phyloP scores from a whole-genome alignment of 2,888 invertebrate species.

The Neoscelio sp. region DNA sequence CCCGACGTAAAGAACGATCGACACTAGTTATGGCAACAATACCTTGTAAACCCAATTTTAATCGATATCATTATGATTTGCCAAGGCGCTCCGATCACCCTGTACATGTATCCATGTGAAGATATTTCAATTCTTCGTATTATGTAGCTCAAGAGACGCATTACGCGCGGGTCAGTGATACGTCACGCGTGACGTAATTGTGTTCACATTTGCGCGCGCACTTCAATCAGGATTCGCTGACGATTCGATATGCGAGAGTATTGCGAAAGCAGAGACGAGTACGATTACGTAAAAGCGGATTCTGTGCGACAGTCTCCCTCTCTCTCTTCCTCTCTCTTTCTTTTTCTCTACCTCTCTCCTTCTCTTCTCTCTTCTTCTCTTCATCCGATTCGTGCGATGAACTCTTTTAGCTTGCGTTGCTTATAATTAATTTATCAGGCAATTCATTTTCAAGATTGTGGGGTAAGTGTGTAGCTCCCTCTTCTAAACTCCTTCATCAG shows the following conservation, averaged over 20 bases:
- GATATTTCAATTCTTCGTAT: constrained; percentile 64
- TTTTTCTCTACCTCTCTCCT: neutral
- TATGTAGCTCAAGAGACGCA: constrained; percentile 61
- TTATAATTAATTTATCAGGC: constrained; percentile 65
- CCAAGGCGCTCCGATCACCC: constrained; percentile 32
- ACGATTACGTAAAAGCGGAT: constrained; percentile 67
- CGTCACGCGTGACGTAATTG: constrained; percentile 74
- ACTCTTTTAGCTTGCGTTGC: constrained; percentile 53
- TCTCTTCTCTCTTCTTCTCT: constrained; percentile 38
- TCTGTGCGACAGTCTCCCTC: constrained; percentile 69
- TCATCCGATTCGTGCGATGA: constrained; percentile 54
- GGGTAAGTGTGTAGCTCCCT: constrained; percentile 51
- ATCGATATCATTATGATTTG: constrained; percentile 53
- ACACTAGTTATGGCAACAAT: too few relatives aligned
- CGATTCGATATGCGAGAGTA: constrained; percentile 69
- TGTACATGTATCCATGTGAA: constrained; percentile 50
- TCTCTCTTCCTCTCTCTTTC: constrained; percentile 1
- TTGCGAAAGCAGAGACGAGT: constrained; percentile 65
- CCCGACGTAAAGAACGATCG: too few relatives aligned
- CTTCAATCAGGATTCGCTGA: constrained; percentile 70
- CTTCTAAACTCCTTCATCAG: constrained; percentile 57
- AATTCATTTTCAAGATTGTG: constrained; percentile 65
- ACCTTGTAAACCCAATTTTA: too few relatives aligned
- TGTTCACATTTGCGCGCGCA: constrained; percentile 69
- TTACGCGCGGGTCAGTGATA: constrained; percentile 66